Evolutionary conservation across 2,113 vertebrate species (phyloP), one percentile per base, ranked within the genome.

Genomic region (Pachypanchax playfairii): DNA sequence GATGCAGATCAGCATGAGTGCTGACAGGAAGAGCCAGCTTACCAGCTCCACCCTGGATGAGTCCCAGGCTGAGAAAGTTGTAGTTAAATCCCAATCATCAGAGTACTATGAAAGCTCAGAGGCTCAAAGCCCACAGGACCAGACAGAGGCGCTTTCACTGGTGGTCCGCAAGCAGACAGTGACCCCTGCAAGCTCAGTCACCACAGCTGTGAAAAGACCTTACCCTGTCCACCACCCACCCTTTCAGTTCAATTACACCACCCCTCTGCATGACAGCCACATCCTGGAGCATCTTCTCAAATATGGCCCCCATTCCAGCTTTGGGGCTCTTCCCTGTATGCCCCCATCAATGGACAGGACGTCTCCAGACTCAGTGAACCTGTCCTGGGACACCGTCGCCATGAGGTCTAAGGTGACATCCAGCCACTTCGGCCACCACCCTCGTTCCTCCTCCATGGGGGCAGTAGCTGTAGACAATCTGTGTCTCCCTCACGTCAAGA

Each of bases 261-360:
- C 84, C 38, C 86, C 92, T 0, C 26, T 88, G 28, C 94, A 92
- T 44, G 93, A 94, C 67, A 92, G 81, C 53, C 92, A 92, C 73
- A 89, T 94, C 73, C 84, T 94, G 12, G 89, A 92, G 75, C 94
- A 95, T 67, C 88, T 96, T 8, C 83, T 94, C 44, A 93, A 93
- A 25, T 92, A 89, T 0, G 54, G 89, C 24, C 90, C 87, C 4
- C 87, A 88, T 0, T 31, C 88, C 33, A 84, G 53, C 41, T 94
- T 96, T 51, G 70, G 65, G 0, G 1, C 65, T 17, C 79, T 92
- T 49, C 38, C 25, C 0, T 88, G 88, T 58, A 90, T 85, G 28
- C 72, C 88, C 1, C 73, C 89, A 1, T 65, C 85, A 3, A 78
- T 51, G 36, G 91, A 93, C 42, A 87, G 81, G 6, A 57, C 61